phyloP scores from a whole-genome alignment of 2,888 invertebrate genomes.

The Rugalucina vietnamica region DNA sequence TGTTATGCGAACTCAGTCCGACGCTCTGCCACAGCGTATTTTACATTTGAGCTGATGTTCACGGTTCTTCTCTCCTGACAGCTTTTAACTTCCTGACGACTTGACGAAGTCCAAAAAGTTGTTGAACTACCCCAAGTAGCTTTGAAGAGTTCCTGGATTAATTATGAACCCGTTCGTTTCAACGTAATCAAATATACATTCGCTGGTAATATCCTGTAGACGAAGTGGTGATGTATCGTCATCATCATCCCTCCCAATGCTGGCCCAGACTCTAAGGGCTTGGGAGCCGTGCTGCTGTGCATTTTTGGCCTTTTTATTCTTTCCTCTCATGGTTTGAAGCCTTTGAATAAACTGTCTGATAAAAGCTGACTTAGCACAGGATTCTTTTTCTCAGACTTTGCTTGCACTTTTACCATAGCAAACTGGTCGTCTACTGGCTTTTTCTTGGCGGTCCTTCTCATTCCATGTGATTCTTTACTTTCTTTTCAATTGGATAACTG shows the following conservation, averaged over 20 bases:
- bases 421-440: too few species aligned
- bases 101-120: not conserved
- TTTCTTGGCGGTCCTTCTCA: too few species aligned
- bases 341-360: too few species aligned
- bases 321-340: not conserved
- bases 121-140: not conserved
- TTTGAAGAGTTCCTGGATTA: not conserved
- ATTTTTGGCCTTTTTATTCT: not conserved
- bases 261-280: not conserved
- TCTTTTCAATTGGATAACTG: too few species aligned
- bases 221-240: not conserved
- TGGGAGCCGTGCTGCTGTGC: not conserved
- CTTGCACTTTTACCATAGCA: too few species aligned
- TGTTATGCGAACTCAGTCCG: not conserved
- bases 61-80: not conserved
- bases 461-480: too few species aligned
- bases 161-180: not conserved
- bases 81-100: not conserved
- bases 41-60: not conserved
- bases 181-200: not conserved
- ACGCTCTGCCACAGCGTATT: not conserved
- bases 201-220: not conserved
- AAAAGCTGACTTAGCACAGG: too few species aligned
- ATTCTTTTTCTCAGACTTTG: too few species aligned
- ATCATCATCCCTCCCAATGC: not conserved